Evolutionary conservation across 2,888 invertebrate species (phyloP), one percentile per base, ranked within the genome.

Genomic region (Aspidiotus destructor): DNA sequence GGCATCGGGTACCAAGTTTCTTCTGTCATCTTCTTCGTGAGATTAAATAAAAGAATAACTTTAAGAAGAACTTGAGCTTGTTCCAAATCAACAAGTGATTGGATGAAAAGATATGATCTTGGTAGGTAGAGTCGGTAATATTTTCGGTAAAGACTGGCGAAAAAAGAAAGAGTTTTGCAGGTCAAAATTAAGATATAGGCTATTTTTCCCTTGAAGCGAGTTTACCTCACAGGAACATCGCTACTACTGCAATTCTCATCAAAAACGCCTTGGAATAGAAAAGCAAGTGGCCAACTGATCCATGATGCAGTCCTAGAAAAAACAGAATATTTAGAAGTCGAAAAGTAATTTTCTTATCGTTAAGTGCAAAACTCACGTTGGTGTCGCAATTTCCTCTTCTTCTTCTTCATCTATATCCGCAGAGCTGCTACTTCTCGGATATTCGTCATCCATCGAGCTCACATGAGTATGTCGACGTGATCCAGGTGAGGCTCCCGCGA

Each of bases 221-320:
- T 76, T 76, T 79, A 91, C 91, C 92, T 85, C 72, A 92, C 82
- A 8, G 89, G 88, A 70, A 91, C 82, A 77, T 91, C 87, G 75
- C 84, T 87, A 52, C 57, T 65, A 70, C 86, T 85, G 68, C 69
- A 70, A 63, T 71, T 70, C 48, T 72, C 71, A 48, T 72, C 71
- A 52, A 72, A 71, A 9, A 71, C 86, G 73, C 87, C 87, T 77
- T 90, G 89, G 78, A 92, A 88, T 74, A 93, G 83, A 77, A 92
- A 90, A 9, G 90, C 92, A 70, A 93, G 80, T 7, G 93, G 93
- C 92, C 92, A 92, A 77, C 92, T 92, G 75, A 93, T 92, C 92
- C 92, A 93, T 0, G 92, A 89, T 73, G 86, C 86, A 70, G 87
- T 88, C 15, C 69, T 64, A 16, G 28, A 53, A 17, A 16, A 70